These are phyloP conservation scores for Chaetodon trifascialis DNA, from an alignment of 2,113 vertebrate species.

Conservation along the genomic window DNA sequence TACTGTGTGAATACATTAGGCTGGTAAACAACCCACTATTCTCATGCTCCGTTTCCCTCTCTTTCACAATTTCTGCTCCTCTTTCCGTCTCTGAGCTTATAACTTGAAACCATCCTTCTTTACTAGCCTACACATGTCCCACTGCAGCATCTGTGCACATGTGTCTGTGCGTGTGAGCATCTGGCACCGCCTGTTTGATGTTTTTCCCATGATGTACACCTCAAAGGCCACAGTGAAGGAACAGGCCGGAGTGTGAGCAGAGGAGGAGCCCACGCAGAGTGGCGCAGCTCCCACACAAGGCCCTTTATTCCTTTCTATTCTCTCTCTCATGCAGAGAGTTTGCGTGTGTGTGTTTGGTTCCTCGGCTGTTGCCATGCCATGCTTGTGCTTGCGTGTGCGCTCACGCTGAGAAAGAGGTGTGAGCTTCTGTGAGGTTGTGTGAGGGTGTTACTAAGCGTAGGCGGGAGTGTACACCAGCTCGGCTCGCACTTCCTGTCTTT, in stretches of 20 bases:
- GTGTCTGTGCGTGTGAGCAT: constrained; percentile 8
- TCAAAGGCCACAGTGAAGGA: constrained; percentile 46
- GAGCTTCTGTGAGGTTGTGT: constrained; percentile 64
- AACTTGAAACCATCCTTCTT: constrained; percentile 20
- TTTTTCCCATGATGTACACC: constrained; percentile 40
- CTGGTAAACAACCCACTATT: constrained; percentile 27
- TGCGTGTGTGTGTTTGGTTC: constrained; percentile 51
- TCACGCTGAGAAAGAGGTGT: constrained; percentile 51
- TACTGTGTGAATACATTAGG: constrained; percentile 48
- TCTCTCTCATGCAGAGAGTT: constrained; percentile 26
- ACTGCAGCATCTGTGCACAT: constrained; percentile 34
- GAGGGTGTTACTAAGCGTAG: constrained; percentile 67
- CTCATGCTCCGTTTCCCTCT: background rate
- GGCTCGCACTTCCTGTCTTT: constrained; percentile 64
- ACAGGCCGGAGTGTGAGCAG: constrained; percentile 41
- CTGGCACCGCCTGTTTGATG: constrained; percentile 28
- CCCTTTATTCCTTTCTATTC: constrained; percentile 50
- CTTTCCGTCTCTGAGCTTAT: constrained; percentile 6
- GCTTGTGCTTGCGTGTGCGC: constrained; percentile 20
- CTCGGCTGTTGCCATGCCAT: constrained; percentile 57
- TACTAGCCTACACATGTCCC: constrained; percentile 28
- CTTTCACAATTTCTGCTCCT: background rate
- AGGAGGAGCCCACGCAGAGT: constrained; percentile 43
- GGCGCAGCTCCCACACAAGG: constrained; percentile 50
- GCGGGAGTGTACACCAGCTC: constrained; percentile 45